Evolutionary conservation across 2,113 vertebrate species (phyloP).

Genomic region (Grantiella picta): DNA sequence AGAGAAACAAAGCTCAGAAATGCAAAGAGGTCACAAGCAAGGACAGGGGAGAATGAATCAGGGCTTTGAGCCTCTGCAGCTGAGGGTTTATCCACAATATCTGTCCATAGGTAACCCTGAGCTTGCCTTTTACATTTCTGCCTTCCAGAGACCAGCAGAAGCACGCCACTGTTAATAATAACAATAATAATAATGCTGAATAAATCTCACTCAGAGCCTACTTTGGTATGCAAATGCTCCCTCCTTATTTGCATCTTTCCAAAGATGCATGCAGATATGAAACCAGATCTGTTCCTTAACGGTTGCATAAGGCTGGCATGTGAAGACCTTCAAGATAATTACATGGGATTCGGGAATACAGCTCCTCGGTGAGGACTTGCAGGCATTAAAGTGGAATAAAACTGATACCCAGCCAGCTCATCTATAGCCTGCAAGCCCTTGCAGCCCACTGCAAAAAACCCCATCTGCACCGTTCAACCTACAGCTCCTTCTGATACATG

Average conservation of each 20-base stretch:
- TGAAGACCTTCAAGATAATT: background rate
- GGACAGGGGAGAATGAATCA: background rate
- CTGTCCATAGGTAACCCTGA: background rate
- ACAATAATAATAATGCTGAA: background rate
- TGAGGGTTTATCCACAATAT: background rate
- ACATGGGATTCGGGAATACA: background rate
- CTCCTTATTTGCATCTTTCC: constrained; percentile 8
- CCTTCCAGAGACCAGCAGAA: background rate
- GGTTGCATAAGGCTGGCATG: background rate
- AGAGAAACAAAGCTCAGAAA: background rate
- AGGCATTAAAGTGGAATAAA: background rate
- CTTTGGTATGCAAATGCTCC: background rate
- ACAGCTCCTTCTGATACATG: background rate
- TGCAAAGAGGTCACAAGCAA: background rate
- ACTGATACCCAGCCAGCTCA: background rate
- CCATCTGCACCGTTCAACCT: background rate
- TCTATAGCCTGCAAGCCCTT: background rate
- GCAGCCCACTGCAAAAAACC: background rate
- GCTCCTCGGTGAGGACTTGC: background rate
- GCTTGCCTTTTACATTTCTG: background rate
- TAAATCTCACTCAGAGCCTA: background rate
- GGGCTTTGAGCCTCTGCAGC: background rate
- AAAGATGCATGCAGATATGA: background rate
- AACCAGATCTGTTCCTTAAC: background rate
- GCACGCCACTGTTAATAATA: background rate